Evolutionary conservation across 23 tunicate genomes (phyloP).

Genomic region (Phallusia fumigata): DNA sequence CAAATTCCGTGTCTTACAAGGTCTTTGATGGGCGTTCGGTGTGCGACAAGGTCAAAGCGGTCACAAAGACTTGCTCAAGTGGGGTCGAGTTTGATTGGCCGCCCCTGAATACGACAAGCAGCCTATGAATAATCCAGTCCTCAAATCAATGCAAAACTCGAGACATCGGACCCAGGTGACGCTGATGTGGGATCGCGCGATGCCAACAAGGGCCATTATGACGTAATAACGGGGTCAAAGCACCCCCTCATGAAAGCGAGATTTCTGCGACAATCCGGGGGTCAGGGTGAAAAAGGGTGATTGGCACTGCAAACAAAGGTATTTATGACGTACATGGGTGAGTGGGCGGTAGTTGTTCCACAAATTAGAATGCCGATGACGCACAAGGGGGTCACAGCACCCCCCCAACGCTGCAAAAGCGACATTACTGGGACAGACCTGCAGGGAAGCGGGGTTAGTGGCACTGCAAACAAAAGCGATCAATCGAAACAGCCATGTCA

Average conservation of each 20-base stretch:
- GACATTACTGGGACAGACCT: not conserved
- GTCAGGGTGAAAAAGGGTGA: too few relatives aligned
- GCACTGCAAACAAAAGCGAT: not conserved
- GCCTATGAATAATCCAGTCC: not conserved
- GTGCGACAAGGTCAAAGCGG: not conserved
- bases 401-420: not conserved
- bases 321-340: not conserved
- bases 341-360: not conserved
- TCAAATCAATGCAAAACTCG: not conserved
- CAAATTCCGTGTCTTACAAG: not conserved
- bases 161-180: not conserved
- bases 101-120: not conserved
- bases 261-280: too few relatives aligned
- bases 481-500: not conserved
- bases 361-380: too few relatives aligned
- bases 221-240: too few relatives aligned
- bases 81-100: not conserved
- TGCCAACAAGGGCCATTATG: too few relatives aligned
- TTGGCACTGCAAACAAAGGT: too few relatives aligned
- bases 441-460: not conserved
- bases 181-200: not conserved
- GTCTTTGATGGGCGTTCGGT: not conserved
- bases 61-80: not conserved
- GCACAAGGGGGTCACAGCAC: too few relatives aligned
- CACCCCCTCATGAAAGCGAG: too few relatives aligned